A percentile compares a stretch with the other conserved stretches of the same genome.
phyloP scores from a whole-genome alignment of 2,888 invertebrate genomes.

The Pediacus dermestoides region DNA sequence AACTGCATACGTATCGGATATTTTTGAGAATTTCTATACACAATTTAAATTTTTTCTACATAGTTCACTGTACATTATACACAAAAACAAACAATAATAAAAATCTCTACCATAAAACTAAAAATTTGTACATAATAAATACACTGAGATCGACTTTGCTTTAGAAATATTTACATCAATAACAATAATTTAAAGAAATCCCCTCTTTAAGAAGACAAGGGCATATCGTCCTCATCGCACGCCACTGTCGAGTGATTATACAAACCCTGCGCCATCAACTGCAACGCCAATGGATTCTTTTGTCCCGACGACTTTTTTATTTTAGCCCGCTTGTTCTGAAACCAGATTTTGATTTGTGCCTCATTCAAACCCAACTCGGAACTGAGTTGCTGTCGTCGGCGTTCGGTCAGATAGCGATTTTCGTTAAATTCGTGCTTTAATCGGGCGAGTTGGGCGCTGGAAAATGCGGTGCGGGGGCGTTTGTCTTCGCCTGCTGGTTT shows the following conservation, averaged over 20 bases:
- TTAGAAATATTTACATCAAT: not conserved
- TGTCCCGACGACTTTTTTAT: conserved; percentile 88
- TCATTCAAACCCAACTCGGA: conserved; percentile 89
- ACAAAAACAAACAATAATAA: conserved; percentile 18
- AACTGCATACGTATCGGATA: too few relatives aligned
- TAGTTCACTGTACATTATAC: conserved; percentile 27
- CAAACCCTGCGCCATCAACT: conserved; percentile 90
- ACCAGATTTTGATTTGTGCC: conserved; percentile 97
- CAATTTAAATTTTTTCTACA: too few relatives aligned
- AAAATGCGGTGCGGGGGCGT: conserved; percentile 93
- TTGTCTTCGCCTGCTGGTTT: conserved; percentile 70
- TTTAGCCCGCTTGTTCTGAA: conserved; percentile 95
- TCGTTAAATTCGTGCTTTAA: conserved; percentile 92
- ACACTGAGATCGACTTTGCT: conserved; percentile 22
- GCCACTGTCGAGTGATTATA: conserved; percentile 78
- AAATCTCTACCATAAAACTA: too few relatives aligned
- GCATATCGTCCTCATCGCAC: conserved; percentile 57
- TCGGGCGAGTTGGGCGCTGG: conserved; percentile 85
- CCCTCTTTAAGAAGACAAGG: conserved; percentile 33
- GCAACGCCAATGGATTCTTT: conserved; percentile 80
- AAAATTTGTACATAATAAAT: conserved; percentile 24
- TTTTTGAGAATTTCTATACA: too few relatives aligned
- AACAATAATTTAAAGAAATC: conserved; percentile 5
- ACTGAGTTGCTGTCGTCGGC: conserved; percentile 85
- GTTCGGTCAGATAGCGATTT: conserved; percentile 90